These are phyloP conservation scores for Neodiprion virginianus DNA, from an alignment of 1,140 invertebrate genomes.

Conservation along the genomic window DNA sequence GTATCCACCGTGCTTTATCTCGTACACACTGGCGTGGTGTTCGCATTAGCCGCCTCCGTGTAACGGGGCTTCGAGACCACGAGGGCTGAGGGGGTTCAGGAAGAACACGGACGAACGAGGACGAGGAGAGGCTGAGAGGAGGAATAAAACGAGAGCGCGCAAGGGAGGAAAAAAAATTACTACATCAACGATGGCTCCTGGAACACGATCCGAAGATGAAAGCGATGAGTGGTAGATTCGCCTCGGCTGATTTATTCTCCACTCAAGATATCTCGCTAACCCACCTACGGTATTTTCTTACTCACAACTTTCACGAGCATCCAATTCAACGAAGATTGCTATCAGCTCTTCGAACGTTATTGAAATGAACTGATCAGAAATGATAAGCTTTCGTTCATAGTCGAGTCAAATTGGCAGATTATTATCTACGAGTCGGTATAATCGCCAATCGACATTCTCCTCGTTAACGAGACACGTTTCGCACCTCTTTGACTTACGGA, in stretches of 20 bases:
- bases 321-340: too few species aligned
- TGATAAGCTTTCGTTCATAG: too few species aligned
- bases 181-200: not conserved
- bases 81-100: not conserved
- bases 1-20: not conserved
- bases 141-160: conserved; percentile 19
- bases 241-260: not conserved
- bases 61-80: not conserved
- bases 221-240: conserved; percentile 2
- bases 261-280: too few species aligned
- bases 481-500: too few species aligned
- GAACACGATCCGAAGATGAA: conserved; percentile 6
- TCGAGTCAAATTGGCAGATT: too few species aligned
- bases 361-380: too few species aligned
- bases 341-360: too few species aligned
- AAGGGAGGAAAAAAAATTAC: conserved; percentile 13
- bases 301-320: too few species aligned
- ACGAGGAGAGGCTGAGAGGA: conserved; percentile 16
- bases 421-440: too few species aligned
- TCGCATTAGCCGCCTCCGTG: not conserved
- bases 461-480: too few species aligned
- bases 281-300: too few species aligned
- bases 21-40: conserved; percentile 1
- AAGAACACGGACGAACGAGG: conserved; percentile 18
- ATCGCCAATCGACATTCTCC: too few species aligned